Evolutionary conservation across 2,888 invertebrate genomes (phyloP), one percentile per base, ranked within the genome.

Genomic region (Eupithecia vulgata): DNA sequence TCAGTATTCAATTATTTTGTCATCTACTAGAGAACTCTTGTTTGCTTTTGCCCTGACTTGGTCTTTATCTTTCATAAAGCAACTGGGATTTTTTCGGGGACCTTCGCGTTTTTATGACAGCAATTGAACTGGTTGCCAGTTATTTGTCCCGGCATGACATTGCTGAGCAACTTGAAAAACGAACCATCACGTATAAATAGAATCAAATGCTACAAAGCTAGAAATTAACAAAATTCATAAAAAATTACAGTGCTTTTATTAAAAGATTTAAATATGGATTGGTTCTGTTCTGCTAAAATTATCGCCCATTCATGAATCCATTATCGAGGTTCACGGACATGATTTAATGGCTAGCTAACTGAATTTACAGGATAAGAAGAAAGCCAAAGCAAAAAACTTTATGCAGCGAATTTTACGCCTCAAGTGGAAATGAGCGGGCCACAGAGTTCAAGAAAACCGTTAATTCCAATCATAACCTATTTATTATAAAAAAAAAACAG

Each of bases 281-380:
- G 59, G 52, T 57, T 25, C 12, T 25, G 61, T 61, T 61, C 34
- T 34, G 34, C 34, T 61, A 34, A 30, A 30, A 7, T 61, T 30
- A 61, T 61, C 61, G 61, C 17, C 61, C 8, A 34, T 34, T 61
- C 34, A 61, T 61, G 34, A 61, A 61, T 61, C 34, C 34, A 34
- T 61, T 61, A 61, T 0, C 34, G 8, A 34, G 30, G 57, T 25
- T 57, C 25, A 57, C 57, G 57, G 25, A 25, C 25, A 25, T 25
- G 13, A 52, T 52, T 52, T 21, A 52, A 13, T 57, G 57, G 25
- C 57, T 48, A 42, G 13, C 42, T 42, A 52, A 10, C 52, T 52
- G 21, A 42, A 52, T 52, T 52, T n/a, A n/a, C n/a, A n/a, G n/a
- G n/a, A n/a, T n/a, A n/a, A n/a, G n/a, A n/a, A n/a, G n/a, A n/a